Base-by-base conservation (phyloP, 2,888 invertebrate genomes). In the Blastobasis adustella region DNA sequence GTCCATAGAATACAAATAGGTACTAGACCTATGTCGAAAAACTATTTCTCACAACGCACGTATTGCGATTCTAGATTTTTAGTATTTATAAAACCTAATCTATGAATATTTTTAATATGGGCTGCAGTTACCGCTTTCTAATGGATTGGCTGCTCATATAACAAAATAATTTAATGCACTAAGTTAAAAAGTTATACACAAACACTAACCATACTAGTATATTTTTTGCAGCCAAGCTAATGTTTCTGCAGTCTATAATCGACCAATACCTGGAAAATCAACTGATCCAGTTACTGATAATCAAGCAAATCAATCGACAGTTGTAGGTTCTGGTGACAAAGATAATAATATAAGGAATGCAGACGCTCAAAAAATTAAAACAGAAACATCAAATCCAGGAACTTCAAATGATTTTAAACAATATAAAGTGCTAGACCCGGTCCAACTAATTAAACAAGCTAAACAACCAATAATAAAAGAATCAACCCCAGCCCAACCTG, bases 181-280 rank as follows among this genome's bases (percentile, higher is more conserved):
- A 23, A 23, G 23, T 1, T 23, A 23, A 23, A 23, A 23, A 3
- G 23, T 23, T 23, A 2, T 2, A 23, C 23, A 23, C 23, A 23
- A 23, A 23, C 23, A 23, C 23, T 23, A 2, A 23, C 23, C 23
- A 23, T 23, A 23, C 1, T 23, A 23, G 5, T n/a, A 10, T 40
- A 48, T 54, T 49, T n/a, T 55, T 76, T 76, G 51, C 58, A 90
- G 90, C 10, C 95, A 95, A 83, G 94, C 94, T 1, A 94, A 94
- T 82, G 92, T 94, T 5, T 90, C 92, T 61, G 77, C 90, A 49
- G 90, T 91, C 56, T 91, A 76, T 79, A 86, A 82, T 49, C 65
- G 66, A 49, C 63, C 73, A 46, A 57, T 69, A 45, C 55, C 69
- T 49, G 62, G 65, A 42, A 64, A 61, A 52, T 10, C 45, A 47